phyloP scores from a whole-genome alignment of 1,140 invertebrate species.

The Acyrthosiphon pisum region DNA sequence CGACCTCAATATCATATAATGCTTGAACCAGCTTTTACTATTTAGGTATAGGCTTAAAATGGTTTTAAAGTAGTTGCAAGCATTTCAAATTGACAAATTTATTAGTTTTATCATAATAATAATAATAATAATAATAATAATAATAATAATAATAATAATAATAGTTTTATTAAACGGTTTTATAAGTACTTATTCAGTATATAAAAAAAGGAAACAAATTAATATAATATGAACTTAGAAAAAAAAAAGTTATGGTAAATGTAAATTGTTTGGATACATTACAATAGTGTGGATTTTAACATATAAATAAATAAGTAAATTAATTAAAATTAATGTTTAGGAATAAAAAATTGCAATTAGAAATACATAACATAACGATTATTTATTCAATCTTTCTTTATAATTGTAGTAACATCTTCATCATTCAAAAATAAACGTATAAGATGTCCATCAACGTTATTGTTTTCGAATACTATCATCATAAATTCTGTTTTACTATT shows the following conservation, averaged over 20 bases:
- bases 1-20: too few species aligned
- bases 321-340: not conserved
- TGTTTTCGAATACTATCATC: not conserved
- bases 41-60: too few species aligned
- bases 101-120: not conserved
- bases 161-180: too few species aligned
- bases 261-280: not conserved
- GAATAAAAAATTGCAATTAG: not conserved
- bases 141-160: not conserved
- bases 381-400: conserved; percentile 4
- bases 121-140: too few species aligned
- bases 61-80: too few species aligned
- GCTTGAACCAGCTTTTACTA: too few species aligned
- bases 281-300: not conserved
- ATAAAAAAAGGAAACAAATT: too few species aligned
- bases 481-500: conserved; percentile 2
- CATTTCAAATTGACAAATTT: not conserved
- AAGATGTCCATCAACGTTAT: not conserved
- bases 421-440: not conserved
- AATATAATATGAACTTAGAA: too few species aligned
- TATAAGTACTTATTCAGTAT: too few species aligned
- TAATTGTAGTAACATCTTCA: not conserved
- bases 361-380: not conserved
- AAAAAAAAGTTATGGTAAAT: not conserved
- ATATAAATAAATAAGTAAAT: not conserved